phyloP scores from a whole-genome alignment of 2,888 invertebrate genomes.

The Chrysolina americana region DNA sequence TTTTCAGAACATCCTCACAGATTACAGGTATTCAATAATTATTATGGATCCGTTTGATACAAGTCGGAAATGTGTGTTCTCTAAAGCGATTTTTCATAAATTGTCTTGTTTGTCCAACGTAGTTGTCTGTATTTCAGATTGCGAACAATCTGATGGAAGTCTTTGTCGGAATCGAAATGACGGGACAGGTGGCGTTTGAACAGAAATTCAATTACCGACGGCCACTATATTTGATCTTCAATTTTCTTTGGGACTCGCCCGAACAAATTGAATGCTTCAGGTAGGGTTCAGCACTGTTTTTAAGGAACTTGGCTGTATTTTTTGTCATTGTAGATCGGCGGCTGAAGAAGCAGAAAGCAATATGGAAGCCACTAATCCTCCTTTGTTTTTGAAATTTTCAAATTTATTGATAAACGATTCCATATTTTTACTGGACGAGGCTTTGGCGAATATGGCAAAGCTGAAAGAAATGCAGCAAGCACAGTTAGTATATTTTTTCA shows the following conservation, averaged over 20 bases:
- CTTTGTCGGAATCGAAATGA: slow-evolving; percentile 98
- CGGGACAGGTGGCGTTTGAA: slow-evolving; percentile 96
- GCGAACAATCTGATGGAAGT: slow-evolving; percentile 88
- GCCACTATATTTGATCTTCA: slow-evolving; percentile 95
- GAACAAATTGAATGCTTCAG: slow-evolving; percentile 85
- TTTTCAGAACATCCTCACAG: slow-evolving; percentile 85
- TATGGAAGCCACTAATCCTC: slow-evolving; percentile 92
- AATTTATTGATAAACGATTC: slow-evolving; percentile 98
- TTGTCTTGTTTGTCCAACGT: background rate
- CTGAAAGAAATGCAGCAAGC: slow-evolving; percentile 86
- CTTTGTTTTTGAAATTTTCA: slow-evolving; percentile 93
- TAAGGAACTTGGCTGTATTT: background rate
- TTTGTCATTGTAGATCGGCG: slow-evolving; percentile 73
- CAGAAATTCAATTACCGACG: slow-evolving; percentile 97
- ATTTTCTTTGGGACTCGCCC: slow-evolving; percentile 89
- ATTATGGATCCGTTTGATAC: background rate
- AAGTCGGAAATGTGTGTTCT: background rate
- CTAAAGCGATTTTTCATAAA: background rate
- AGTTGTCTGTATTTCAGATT: slow-evolving; percentile 72
- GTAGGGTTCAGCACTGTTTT: slow-evolving; percentile 64
- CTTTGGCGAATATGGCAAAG: slow-evolving; percentile 89
- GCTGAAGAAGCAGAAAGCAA: slow-evolving; percentile 86
- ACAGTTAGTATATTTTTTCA: slow-evolving; percentile 70
- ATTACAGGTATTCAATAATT: slow-evolving; percentile 71
- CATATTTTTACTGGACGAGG: slow-evolving; percentile 94